Conservation (phyloP, 2,797 vertebrate species). For the Cuculus canorus region DNA sequence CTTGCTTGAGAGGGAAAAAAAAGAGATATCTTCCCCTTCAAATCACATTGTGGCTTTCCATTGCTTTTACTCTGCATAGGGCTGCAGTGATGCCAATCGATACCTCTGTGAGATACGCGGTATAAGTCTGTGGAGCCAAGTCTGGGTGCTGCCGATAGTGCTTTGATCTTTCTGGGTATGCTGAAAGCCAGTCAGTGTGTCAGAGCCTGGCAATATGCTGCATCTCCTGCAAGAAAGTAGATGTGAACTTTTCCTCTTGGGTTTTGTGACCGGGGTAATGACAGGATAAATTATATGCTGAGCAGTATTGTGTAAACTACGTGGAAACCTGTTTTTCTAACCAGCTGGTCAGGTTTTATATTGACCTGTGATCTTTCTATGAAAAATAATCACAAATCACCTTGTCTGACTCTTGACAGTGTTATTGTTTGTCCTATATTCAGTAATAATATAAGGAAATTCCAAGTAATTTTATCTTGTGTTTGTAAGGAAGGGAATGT, state of each 20-base stretch:
- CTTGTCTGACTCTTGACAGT: slow-evolving; percentile 47
- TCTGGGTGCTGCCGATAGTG: not conserved
- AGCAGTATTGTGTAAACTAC: not conserved
- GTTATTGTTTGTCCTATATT: slow-evolving; percentile 59
- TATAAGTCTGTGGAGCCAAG: rapidly evolving
- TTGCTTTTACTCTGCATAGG: not conserved
- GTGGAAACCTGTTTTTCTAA: not conserved
- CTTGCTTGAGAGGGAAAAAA: rapidly evolving
- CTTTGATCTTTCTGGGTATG: not conserved
- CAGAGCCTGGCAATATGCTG: rapidly evolving
- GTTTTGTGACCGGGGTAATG: not conserved
- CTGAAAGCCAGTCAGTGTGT: rapidly evolving
- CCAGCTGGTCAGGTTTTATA: not conserved
- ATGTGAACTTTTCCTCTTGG: not conserved
- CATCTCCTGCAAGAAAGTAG: not conserved
- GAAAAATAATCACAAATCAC: slow-evolving; percentile 36
- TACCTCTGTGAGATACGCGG: rapidly evolving
- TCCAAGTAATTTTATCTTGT: slow-evolving; percentile 59
- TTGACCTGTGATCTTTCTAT: not conserved
- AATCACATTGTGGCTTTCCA: not conserved
- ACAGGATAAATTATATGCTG: not conserved
- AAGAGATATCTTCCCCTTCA: not conserved
- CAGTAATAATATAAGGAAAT: slow-evolving; percentile 57
- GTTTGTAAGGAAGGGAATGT: slow-evolving; percentile 44
- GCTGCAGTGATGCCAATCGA: not conserved